Conservation (phyloP, 2,888 invertebrate species). For the Protophormia terraenovae region DNA sequence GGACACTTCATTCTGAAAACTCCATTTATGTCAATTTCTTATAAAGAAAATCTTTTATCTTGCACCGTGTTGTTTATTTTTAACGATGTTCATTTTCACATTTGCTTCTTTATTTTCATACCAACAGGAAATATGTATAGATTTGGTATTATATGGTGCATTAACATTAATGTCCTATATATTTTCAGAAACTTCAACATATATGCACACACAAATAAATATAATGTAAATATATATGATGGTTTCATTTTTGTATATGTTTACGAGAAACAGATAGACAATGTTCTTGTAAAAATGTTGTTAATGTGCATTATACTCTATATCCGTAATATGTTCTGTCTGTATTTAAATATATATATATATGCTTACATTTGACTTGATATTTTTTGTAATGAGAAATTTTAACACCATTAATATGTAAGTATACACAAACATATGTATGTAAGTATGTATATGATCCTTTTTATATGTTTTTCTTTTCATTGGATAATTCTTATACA, state of each 20-base stretch:
- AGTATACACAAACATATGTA: neutral
- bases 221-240: neutral
- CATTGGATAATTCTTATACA: neutral
- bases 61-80: neutral
- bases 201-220: neutral
- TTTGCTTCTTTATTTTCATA: neutral
- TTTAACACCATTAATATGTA: constrained; percentile 51
- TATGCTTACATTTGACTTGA: constrained; percentile 34
- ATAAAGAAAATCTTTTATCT: constrained; percentile 24
- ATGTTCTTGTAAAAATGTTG: neutral
- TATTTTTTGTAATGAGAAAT: constrained; percentile 40
- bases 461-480: neutral
- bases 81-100: constrained; percentile 25
- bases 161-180: constrained; percentile 10
- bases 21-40: neutral
- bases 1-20: neutral
- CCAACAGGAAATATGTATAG: neutral
- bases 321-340: neutral
- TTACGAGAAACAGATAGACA: neutral
- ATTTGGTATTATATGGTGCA: constrained; percentile 7
- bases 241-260: neutral
- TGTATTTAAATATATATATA: constrained; percentile 13
- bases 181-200: neutral
- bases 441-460: no score
- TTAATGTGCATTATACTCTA: neutral